A percentile compares a stretch with the other conserved stretches of the same genome.
Conservation (phyloP, 2,888 invertebrate species). For the Drosophila acutilabella region DNA sequence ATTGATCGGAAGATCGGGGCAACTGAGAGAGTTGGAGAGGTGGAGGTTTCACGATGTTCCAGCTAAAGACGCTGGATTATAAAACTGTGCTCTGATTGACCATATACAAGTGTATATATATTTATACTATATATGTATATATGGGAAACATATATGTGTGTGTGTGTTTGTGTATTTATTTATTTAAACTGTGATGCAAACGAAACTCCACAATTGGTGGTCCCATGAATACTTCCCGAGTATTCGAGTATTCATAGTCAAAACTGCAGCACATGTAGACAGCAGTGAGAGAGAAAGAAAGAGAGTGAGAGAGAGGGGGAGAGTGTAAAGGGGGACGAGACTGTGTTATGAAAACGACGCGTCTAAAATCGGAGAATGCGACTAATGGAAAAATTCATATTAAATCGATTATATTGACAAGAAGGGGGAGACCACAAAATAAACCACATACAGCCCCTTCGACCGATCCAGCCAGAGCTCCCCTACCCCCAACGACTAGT, state of each 20-base stretch:
- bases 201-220: constrained; percentile 68
- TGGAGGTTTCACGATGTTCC: constrained; percentile 19
- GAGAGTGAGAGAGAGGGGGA: background rate
- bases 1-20: background rate
- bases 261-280: constrained; percentile 49
- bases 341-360: constrained; percentile 53
- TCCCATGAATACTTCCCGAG: constrained; percentile 62
- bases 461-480: too few relatives aligned
- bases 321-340: background rate
- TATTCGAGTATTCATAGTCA: constrained; percentile 41
- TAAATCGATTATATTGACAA: constrained; percentile 84
- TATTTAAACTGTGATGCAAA: constrained; percentile 58
- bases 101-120: constrained; percentile 25
- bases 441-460: background rate
- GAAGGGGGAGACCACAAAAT: constrained; percentile 26
- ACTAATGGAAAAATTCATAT: constrained; percentile 84
- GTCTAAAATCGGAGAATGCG: constrained; percentile 74
- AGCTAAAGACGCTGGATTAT: constrained; percentile 33
- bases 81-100: constrained; percentile 62
- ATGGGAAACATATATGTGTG: background rate
- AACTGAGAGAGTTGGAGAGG: background rate
- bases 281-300: background rate
- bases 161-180: constrained; percentile 52
- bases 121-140: background rate
- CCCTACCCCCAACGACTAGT: background rate